Percentiles rank a stretch among this genome's conserved stretches.
phyloP scores from a whole-genome alignment of 2,797 vertebrate species.

The Sebastes diaconus region DNA sequence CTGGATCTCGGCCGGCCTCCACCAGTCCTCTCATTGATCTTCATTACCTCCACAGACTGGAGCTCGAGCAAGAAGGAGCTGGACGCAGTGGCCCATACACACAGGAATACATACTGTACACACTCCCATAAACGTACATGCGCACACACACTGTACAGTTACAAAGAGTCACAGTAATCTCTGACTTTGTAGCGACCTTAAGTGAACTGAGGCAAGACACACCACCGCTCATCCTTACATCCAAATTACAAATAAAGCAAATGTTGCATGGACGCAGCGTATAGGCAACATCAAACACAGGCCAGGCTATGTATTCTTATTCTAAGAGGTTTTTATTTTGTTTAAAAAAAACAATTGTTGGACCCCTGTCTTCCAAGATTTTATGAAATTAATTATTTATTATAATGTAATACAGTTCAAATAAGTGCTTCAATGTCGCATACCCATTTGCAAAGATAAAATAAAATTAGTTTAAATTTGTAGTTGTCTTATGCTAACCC shows the following conservation, averaged over 20 bases:
- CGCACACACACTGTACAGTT: background rate
- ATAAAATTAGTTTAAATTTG: background rate
- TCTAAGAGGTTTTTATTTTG: background rate
- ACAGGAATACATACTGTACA: conserved; percentile 29
- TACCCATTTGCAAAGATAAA: background rate
- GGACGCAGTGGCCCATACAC: conserved; percentile 49
- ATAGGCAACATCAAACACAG: background rate
- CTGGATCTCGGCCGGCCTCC: conserved; percentile 79
- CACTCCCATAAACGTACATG: background rate
- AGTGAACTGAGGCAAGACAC: conserved; percentile 2
- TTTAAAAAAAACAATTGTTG: background rate
- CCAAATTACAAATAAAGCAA: background rate
- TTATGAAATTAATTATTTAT: background rate
- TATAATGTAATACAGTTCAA: background rate
- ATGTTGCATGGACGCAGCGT: background rate
- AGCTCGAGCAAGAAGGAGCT: conserved; percentile 58
- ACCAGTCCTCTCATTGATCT: conserved; percentile 84
- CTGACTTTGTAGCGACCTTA: conserved; percentile 26
- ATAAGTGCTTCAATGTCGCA: background rate
- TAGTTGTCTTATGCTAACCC: background rate
- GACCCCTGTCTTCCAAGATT: background rate
- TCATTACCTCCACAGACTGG: conserved; percentile 80
- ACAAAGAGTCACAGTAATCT: conserved; percentile 14
- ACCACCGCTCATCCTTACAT: background rate
- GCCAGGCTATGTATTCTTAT: background rate